Conservation (phyloP, 1,140 invertebrate genomes). For the Drosophila sp. region DNA sequence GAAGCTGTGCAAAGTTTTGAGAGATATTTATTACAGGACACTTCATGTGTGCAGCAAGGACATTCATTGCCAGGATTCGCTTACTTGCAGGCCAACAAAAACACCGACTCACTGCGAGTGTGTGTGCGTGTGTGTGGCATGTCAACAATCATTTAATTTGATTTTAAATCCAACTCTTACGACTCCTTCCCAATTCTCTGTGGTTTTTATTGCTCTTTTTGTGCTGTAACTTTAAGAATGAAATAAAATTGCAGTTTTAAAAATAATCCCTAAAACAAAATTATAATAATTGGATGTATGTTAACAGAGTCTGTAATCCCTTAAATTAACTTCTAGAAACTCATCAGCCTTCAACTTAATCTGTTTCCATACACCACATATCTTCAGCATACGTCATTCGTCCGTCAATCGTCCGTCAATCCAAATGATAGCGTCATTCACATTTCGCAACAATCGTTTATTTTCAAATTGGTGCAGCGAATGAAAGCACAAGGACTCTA, state of each 20-base stretch:
- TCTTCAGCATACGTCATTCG: not conserved
- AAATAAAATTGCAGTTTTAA: not conserved
- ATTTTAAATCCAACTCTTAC: slow-evolving; percentile 63
- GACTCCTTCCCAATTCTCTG: not conserved
- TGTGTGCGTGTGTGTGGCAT: slow-evolving; percentile 44
- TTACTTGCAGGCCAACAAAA: slow-evolving; percentile 29
- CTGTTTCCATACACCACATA: not conserved
- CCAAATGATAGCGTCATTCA: not conserved
- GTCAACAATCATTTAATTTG: slow-evolving; percentile 79
- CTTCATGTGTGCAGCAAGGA: slow-evolving; percentile 58
- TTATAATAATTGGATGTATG: not conserved
- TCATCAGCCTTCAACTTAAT: not conserved
- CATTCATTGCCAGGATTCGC: slow-evolving; percentile 27
- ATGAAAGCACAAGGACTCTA: not conserved
- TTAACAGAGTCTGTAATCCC: not conserved
- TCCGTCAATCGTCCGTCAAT: not conserved
- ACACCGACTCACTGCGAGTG: not conserved
- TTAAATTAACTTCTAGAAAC: not conserved
- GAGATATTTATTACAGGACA: slow-evolving; percentile 78
- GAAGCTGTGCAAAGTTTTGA: slow-evolving; percentile 66
- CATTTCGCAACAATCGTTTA: not conserved
- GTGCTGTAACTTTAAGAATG: slow-evolving; percentile 16
- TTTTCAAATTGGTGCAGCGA: not conserved
- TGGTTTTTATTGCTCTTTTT: not conserved
- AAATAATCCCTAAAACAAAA: not conserved